Evolutionary conservation across 53 echinoderm and acorn worm genomes (phyloP), one percentile per base, ranked within the genome.

Genomic region (Antedon mediterranea): DNA sequence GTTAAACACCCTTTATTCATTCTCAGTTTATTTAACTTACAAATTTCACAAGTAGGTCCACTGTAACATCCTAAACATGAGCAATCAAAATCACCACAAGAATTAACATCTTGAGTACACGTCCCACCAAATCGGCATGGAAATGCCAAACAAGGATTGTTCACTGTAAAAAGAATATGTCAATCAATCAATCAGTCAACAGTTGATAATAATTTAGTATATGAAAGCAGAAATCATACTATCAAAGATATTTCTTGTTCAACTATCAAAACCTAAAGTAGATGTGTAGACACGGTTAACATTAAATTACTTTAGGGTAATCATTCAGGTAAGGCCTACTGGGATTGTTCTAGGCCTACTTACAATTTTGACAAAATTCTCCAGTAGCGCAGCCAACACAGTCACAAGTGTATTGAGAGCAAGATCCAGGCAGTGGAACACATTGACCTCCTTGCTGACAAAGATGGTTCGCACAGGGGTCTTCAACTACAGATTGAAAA

Each of bases 391-490:
- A 93, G 23, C 86, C 88, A 15, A 83, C 31, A 77, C 93, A 93
- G 8, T 30, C 29, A 75, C 93, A 93, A 14, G 72, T 77, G 75
- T 93, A 93, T 9, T 90, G 80, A 6, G 86, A 75, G 76, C 93
- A 93, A 0, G 88, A 86, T 4, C 84, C 82, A 8, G 70, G 30
- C 3, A 32, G 0, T 0, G 76, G 14, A 28, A 82, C 70, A 76
- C 82, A 82, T 18, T 31, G 30, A 28, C 76, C 82, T 4, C 70
- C 76, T 57, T 82, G 75, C 26, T 57, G 82, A 81, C 93, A 93
- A 0, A 79, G 85, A 75, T 90, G 82, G 81, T 88, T 90, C 28
- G 81, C 90, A 57, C 93, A 93, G 30, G 93, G 90, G 73, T 93
- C 85, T 88, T 90, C 90, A 71, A 80, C 82, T 89, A 74, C 0